A percentile compares a stretch with the other conserved stretches of the same genome.
These are phyloP conservation scores for Epirrhoe alternata DNA, from an alignment of 2,888 invertebrate genomes.

Conservation along the genomic window DNA sequence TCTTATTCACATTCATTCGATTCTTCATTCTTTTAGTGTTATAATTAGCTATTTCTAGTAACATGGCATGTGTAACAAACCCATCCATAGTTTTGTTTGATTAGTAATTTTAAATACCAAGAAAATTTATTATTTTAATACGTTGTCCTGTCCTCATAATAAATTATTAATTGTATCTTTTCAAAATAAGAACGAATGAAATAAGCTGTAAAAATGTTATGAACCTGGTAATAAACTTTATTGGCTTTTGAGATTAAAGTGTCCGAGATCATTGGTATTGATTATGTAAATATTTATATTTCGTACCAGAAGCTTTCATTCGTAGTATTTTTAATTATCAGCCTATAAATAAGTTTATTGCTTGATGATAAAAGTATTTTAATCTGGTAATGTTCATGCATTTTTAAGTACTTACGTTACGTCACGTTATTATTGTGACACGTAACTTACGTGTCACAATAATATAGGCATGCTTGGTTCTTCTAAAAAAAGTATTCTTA, in stretches of 20 bases:
- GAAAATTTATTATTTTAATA: not conserved
- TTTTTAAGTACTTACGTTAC: no score
- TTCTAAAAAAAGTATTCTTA: no score
- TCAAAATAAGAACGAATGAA: not conserved
- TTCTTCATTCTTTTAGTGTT: no score
- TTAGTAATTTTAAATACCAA: not conserved
- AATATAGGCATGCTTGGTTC: no score
- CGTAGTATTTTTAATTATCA: not conserved
- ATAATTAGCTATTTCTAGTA: not conserved
- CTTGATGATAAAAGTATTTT: not conserved
- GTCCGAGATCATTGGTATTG: no score
- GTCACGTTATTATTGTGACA: no score
- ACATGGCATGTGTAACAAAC: not conserved
- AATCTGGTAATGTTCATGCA: no score
- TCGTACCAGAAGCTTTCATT: not conserved
- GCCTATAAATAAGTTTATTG: not conserved
- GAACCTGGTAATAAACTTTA: not conserved
- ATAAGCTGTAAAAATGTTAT: not conserved
- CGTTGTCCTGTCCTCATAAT: not conserved
- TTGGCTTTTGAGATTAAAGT: not conserved
- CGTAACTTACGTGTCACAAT: no score
- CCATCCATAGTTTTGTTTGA: not conserved
- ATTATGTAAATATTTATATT: not conserved
- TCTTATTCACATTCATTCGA: no score
- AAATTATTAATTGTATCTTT: not conserved